Evolutionary conservation across 2,113 vertebrate species (phyloP).

Genomic region (Phainopepla nitens): DNA sequence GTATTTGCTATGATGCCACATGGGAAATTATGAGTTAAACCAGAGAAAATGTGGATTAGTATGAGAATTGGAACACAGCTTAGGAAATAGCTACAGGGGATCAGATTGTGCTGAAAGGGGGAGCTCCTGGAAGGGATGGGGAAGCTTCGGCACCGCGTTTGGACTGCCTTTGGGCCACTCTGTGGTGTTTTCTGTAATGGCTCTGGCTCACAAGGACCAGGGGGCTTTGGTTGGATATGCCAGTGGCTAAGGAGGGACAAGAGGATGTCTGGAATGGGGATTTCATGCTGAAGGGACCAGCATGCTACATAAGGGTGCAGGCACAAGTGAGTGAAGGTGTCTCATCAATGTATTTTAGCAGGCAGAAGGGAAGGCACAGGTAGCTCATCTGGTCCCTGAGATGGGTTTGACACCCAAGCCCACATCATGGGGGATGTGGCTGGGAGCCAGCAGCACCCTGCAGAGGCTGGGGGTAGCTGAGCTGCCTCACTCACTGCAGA

Average conservation of each 20-base stretch:
- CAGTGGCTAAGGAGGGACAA: background rate
- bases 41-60: constrained; percentile 62
- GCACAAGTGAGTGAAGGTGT: background rate
- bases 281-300: background rate
- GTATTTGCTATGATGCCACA: constrained; percentile 47
- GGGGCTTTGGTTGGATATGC: background rate
- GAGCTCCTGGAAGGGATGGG: background rate
- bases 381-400: background rate
- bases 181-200: background rate
- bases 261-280: background rate
- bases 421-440: background rate
- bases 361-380: rapidly evolving
- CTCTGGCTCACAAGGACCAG: background rate
- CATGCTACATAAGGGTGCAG: background rate
- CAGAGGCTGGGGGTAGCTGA: background rate
- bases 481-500: background rate
- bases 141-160: background rate
- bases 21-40: constrained; percentile 68
- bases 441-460: background rate
- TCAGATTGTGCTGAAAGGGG: constrained; percentile 40
- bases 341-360: background rate
- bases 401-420: background rate
- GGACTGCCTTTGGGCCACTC: background rate
- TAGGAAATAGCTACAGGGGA: constrained; percentile 46
- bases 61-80: constrained; percentile 1